Conservation (phyloP, 2,888 invertebrate species). For the Polietes domitor region DNA sequence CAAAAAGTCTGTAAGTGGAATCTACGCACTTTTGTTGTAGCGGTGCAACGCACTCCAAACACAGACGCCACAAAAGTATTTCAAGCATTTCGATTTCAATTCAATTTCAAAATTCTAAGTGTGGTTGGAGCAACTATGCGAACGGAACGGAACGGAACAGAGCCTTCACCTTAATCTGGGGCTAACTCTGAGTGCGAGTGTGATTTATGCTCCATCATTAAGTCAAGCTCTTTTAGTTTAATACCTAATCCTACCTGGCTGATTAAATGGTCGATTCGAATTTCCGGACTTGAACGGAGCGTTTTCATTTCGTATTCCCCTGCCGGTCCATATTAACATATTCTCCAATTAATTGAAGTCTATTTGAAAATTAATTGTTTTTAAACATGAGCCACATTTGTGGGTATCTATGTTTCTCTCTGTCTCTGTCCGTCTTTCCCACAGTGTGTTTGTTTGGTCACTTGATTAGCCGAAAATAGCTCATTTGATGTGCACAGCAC, state of each 20-base stretch:
- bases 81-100: constrained; percentile 49
- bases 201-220: constrained; percentile 15
- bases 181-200: neutral
- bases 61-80: constrained; percentile 59
- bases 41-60: neutral
- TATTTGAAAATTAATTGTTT: constrained; percentile 42
- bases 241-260: neutral
- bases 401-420: constrained; percentile 1
- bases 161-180: constrained; percentile 1
- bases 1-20: neutral
- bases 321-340: neutral
- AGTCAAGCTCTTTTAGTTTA: neutral
- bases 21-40: constrained; percentile 21
- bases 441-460: constrained; percentile 6
- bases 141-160: neutral
- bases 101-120: neutral
- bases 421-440: constrained; percentile 8
- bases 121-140: neutral
- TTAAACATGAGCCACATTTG: constrained; percentile 27
- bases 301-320: neutral
- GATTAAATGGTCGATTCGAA: neutral
- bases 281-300: neutral
- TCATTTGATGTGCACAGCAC: no score
- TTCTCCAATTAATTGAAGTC: constrained; percentile 8
- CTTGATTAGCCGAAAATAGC: constrained; percentile 26